A percentile compares a stretch with the other conserved stretches of the same genome.
Conservation (phyloP, 2,797 vertebrate genomes). For the Sebastes miniatus region DNA sequence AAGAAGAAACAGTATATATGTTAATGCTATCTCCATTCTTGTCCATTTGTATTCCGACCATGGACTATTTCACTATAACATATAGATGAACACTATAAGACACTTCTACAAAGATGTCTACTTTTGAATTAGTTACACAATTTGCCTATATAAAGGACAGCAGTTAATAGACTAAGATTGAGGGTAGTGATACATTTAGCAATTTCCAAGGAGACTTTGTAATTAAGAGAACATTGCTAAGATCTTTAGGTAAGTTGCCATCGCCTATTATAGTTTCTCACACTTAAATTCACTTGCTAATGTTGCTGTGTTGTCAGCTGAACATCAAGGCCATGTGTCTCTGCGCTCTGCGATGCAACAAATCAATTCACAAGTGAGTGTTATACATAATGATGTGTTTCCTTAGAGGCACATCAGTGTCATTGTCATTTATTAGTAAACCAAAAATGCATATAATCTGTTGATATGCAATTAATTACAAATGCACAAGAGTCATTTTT, state of each 20-base stretch:
- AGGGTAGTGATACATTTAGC: constrained; percentile 22
- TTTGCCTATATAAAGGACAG: constrained; percentile 48
- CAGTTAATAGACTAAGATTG: constrained; percentile 48
- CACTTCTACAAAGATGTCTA: constrained; percentile 29
- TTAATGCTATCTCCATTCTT: constrained; percentile 30
- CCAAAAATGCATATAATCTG: constrained; percentile 26
- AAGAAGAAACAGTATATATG: not conserved
- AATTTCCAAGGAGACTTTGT: constrained; percentile 13
- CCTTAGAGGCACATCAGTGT: constrained; percentile 27
- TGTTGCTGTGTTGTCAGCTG: not conserved
- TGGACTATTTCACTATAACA: constrained; percentile 20
- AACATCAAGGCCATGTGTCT: constrained; percentile 29
- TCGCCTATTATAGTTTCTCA: not conserved
- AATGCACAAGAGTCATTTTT: not conserved
- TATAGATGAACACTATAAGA: constrained; percentile 41
- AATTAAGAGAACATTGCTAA: constrained; percentile 25
- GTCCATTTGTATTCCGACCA: constrained; percentile 49
- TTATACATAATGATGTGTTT: constrained; percentile 33
- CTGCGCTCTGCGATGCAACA: constrained; percentile 27
- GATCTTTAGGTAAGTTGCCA: not conserved
- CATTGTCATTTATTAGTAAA: constrained; percentile 35
- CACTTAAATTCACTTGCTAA: not conserved
- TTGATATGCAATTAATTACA: constrained; percentile 23
- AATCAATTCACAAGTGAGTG: constrained; percentile 55
- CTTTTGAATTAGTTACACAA: constrained; percentile 49